Conservation (phyloP, 2,888 invertebrate genomes). For the Macrophya annulata region DNA sequence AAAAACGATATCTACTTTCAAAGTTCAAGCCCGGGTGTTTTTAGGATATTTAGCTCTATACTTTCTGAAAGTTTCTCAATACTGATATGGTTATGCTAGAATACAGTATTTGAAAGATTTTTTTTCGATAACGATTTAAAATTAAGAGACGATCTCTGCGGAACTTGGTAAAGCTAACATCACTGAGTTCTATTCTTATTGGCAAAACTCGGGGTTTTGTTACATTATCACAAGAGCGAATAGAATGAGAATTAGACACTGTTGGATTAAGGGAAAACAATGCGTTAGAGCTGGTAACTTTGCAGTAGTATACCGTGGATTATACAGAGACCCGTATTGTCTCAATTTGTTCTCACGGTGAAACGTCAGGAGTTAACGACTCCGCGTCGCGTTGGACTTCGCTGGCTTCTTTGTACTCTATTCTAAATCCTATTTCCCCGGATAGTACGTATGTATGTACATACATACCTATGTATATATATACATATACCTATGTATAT, state of each 20-base stretch:
- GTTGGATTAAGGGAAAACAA: slow-evolving; percentile 45
- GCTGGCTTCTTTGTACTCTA: slow-evolving; percentile 35
- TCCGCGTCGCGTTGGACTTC: slow-evolving; percentile 14
- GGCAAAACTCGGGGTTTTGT: neutral
- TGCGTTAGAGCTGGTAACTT: slow-evolving; percentile 38
- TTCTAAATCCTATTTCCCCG: slow-evolving; percentile 35
- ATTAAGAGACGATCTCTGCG: no score
- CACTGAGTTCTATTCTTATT: neutral
- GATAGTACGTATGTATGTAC: neutral
- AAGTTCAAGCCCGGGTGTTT: no score
- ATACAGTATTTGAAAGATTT: no score
- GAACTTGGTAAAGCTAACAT: no score
- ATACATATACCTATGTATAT: neutral
- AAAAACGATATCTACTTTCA: no score
- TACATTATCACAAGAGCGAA: neutral
- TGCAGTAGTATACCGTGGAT: slow-evolving; percentile 24
- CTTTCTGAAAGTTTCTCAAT: no score
- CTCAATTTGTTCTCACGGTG: slow-evolving; percentile 49
- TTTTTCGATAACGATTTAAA: no score
- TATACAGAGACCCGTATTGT: slow-evolving; percentile 34
- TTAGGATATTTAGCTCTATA: no score
- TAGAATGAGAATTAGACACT: slow-evolving; percentile 30
- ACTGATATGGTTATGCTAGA: no score
- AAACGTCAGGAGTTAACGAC: slow-evolving; percentile 49
- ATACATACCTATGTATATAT: neutral